Evolutionary conservation across 2,113 vertebrate species (phyloP), one percentile per base, ranked within the genome.

Genomic region (Cygnus buccinator): DNA sequence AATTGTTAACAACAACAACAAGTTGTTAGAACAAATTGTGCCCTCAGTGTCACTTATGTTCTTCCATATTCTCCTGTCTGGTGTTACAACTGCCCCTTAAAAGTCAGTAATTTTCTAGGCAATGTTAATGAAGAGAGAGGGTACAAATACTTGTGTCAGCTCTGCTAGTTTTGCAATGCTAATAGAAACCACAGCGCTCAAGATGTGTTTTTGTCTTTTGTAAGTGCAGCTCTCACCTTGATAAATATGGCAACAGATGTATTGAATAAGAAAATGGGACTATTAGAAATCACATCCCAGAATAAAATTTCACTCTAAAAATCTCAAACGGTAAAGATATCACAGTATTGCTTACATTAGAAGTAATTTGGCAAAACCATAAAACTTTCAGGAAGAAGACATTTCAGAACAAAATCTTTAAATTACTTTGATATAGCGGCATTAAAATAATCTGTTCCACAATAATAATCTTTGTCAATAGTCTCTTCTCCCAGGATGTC

Each of bases 1-100:
- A 92, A 87, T 33, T 68, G 35, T 57, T 81, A 81, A 87, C 33
- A 81, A 73, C 73, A 89, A 87, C 31, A 78, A 39, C 62, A 92
- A 77, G 61, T 14, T 8, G 0, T 37, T 39, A 84, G 65, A 84
- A 84, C 28, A 77, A 89, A 59, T 52, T 43, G 37, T 4, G 2
- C 33, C 26, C 81, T 81, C 3, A 1, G 52, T 19, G 39, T 90
- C 91, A 84, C 48, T 61, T 82, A 46, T 14, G 11, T 37, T 28
- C 25, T 63, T 46, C 39, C 50, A 26, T 39, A 48, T n/a, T 10
- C 9, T n/a, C 11, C 0, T 0, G 6, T 20, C 9, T 75, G 59
- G 23, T 33, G 28, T 57, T 57, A 86, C n/a, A 74, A 67, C 25
- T 71, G 88, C 67, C 73, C 58, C 18, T 50, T 74, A 59, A 37